Conservation (phyloP, 2,797 vertebrate species). For the Taeniopygia guttata region DNA sequence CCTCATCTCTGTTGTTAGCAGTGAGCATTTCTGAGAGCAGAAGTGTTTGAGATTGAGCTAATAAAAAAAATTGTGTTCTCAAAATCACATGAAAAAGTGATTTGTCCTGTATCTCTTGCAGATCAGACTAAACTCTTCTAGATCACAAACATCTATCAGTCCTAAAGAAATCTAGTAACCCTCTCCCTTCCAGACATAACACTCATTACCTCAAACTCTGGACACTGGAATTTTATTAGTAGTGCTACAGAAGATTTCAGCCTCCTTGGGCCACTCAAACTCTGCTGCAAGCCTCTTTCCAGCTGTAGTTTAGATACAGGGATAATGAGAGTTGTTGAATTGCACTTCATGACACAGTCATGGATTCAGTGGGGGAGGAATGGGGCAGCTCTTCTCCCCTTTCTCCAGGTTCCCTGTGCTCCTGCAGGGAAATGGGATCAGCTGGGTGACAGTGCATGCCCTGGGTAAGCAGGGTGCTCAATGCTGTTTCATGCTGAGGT, state of each 20-base stretch:
- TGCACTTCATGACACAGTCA: neutral
- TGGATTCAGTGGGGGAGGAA: neutral
- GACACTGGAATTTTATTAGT: neutral
- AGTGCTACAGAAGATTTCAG: neutral
- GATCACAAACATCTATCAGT: neutral
- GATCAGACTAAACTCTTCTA: neutral
- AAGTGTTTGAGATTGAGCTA: neutral
- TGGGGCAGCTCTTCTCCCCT: neutral
- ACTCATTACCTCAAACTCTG: neutral
- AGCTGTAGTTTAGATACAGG: neutral
- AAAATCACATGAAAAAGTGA: neutral
- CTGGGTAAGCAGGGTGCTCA: neutral
- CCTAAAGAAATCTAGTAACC: neutral
- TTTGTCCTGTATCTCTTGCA: neutral
- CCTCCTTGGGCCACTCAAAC: neutral
- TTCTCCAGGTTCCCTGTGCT: neutral
- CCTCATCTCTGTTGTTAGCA: neutral
- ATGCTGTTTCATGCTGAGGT: neutral
- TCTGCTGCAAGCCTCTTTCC: neutral
- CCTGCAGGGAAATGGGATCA: neutral
- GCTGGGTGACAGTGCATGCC: neutral
- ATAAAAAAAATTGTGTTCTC: neutral
- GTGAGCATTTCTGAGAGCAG: neutral
- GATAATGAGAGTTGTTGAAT: neutral
- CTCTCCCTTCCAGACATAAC: neutral